Evolutionary conservation across 1,140 invertebrate genomes (phyloP), one percentile per base, ranked within the genome.

Genomic region (Anastatus disparis): DNA sequence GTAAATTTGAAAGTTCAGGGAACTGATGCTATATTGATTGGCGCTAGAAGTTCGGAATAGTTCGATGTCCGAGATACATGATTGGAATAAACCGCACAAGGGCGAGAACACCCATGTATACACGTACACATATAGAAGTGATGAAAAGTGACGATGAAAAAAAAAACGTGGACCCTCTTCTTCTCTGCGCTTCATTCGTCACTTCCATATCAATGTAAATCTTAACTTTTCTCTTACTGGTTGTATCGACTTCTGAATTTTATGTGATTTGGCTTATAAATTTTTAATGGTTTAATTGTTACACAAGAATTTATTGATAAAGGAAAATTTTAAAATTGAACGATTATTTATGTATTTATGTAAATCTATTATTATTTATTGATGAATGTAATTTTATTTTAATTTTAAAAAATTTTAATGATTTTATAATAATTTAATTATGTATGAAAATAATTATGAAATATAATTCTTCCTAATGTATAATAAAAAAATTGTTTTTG

Each of bases 131-230:
- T n/a, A 78, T 76, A 74, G 71, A 73, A 77, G 75, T 76, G 79
- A 81, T 81, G 81, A 83, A 80, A 79, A 79, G 78, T 84, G 82
- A 83, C 81, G 82, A 67, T 75, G 71, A 78, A 78, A 79, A 82
- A n/a, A n/a, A n/a, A 66, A 77, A 72, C 66, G 9, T 59, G 72
- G 59, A 71, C 27, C 72, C 71, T 75, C 17, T n/a, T n/a, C n/a
- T n/a, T n/a, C n/a, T 59, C 68, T 66, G 63, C 64, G 62, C 74
- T 73, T 70, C 24, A 70, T 74, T 73, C 75, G 74, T 75, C 62
- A 74, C 56, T 64, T 71, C 31, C 48, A 66, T 65, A 59, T 56
- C 62, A 53, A 66, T 71, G 46, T 42, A 40, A 61, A 59, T 65
- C 70, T 62, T 46, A 17, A 58, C n/a, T 70, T 70, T n/a, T 58